Evolutionary conservation across 64 coral and sea anemone genomes (phyloP).

Genomic region (Platygyra sinensis): DNA sequence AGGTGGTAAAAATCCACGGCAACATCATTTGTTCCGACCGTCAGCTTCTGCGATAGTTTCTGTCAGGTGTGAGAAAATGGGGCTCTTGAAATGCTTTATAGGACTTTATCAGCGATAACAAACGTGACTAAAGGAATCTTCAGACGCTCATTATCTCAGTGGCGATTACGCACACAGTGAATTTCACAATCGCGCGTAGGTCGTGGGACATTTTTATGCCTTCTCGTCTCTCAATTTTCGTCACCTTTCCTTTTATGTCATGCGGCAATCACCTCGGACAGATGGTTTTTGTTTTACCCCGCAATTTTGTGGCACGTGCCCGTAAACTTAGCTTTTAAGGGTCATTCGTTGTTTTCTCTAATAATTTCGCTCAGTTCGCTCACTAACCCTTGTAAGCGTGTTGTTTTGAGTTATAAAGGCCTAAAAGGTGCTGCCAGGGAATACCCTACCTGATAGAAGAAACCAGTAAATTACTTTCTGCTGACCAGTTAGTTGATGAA

Average conservation of each 20-base stretch:
- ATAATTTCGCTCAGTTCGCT: no score
- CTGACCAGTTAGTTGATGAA: no score
- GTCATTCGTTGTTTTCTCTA: no score
- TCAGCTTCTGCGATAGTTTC: background rate
- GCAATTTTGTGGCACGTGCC: background rate
- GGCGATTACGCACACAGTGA: background rate
- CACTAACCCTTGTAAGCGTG: no score
- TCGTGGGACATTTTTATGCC: background rate
- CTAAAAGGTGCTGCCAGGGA: no score
- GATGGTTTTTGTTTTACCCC: background rate
- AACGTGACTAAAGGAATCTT: background rate
- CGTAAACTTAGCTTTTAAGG: background rate
- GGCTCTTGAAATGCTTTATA: background rate
- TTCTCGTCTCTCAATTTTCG: background rate
- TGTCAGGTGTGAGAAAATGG: background rate
- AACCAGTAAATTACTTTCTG: no score
- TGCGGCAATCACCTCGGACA: background rate
- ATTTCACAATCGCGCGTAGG: background rate
- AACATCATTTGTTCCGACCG: background rate
- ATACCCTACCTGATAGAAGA: no score
- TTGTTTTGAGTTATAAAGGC: no score
- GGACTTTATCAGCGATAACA: background rate
- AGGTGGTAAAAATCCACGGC: background rate
- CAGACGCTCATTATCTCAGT: background rate
- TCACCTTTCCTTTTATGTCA: slow-evolving; percentile 22